A percentile compares a stretch with the other conserved stretches of the same genome.
Evolutionary conservation across 1,140 invertebrate species (phyloP).

Genomic region (Frieseomelitta varia): DNA sequence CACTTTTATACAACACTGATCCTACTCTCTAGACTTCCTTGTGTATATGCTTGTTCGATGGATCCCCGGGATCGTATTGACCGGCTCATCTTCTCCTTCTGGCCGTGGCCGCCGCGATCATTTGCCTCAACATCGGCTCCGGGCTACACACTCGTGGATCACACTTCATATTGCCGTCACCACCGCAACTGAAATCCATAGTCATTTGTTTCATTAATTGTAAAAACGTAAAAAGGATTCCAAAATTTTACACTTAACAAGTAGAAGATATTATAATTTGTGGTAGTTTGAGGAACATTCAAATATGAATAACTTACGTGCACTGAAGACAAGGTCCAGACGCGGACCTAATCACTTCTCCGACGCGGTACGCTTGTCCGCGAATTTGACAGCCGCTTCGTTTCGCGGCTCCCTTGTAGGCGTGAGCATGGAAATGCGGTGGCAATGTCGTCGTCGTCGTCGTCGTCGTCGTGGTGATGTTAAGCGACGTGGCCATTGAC

Average conservation of each 20-base stretch:
- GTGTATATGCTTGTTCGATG: slow-evolving; percentile 32
- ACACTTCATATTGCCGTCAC: slow-evolving; percentile 95
- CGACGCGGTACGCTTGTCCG: slow-evolving; percentile 91
- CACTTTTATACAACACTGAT: slow-evolving; percentile 80
- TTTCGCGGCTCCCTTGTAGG: slow-evolving; percentile 88
- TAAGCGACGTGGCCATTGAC: slow-evolving; percentile 89
- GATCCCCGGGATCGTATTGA: slow-evolving; percentile 51
- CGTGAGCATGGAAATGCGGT: slow-evolving; percentile 90
- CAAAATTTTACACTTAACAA: not conserved
- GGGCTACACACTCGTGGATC: slow-evolving; percentile 93
- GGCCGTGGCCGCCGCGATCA: slow-evolving; percentile 90
- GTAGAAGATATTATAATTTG: too few relatives aligned
- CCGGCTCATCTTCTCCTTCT: slow-evolving; percentile 88
- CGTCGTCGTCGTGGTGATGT: slow-evolving; percentile 91
- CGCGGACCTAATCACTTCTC: slow-evolving; percentile 90
- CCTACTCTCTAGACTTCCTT: slow-evolving; percentile 47
- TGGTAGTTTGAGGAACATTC: too few relatives aligned
- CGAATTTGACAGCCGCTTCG: slow-evolving; percentile 92
- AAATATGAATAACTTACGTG: slow-evolving; percentile 87
- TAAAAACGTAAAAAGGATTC: slow-evolving; percentile 6
- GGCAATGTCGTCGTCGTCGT: slow-evolving; percentile 93
- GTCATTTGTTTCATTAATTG: not conserved
- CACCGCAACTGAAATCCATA: slow-evolving; percentile 85
- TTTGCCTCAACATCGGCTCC: slow-evolving; percentile 93
- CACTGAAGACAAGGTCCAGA: slow-evolving; percentile 95